These are phyloP conservation scores for Drosophila littoralis DNA, from an alignment of 1,140 invertebrate genomes.

Conservation along the genomic window DNA sequence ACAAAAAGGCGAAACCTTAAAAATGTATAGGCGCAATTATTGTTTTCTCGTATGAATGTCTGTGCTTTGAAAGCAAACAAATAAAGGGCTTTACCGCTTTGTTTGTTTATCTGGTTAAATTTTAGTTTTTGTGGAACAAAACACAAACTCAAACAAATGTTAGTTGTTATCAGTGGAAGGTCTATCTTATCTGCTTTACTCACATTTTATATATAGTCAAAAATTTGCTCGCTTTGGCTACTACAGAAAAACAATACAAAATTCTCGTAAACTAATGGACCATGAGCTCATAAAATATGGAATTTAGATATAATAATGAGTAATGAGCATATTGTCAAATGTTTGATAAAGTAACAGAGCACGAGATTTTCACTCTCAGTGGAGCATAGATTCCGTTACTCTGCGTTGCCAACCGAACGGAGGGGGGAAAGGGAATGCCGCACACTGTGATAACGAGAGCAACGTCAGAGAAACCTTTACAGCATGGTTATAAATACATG, in stretches of 20 bases:
- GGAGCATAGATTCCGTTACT: neutral
- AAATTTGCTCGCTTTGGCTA: neutral
- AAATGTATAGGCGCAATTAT: constrained; percentile 71
- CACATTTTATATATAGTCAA: constrained; percentile 14
- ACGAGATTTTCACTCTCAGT: neutral
- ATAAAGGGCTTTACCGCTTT: constrained; percentile 11
- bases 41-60: constrained; percentile 18
- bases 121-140: constrained; percentile 13
- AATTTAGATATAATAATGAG: neutral
- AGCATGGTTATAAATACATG: neutral
- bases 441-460: neutral
- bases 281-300: neutral
- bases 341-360: neutral
- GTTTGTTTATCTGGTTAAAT: constrained; percentile 32
- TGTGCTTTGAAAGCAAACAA: constrained; percentile 9
- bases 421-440: neutral
- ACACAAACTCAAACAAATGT: constrained; percentile 15
- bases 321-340: neutral
- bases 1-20: constrained; percentile 54
- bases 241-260: constrained; percentile 5
- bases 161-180: constrained; percentile 30
- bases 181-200: constrained; percentile 43
- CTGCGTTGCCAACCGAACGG: neutral
- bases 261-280: constrained; percentile 10
- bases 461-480: neutral